phyloP scores from a whole-genome alignment of 2,888 invertebrate genomes.

The Oscheius sp. region DNA sequence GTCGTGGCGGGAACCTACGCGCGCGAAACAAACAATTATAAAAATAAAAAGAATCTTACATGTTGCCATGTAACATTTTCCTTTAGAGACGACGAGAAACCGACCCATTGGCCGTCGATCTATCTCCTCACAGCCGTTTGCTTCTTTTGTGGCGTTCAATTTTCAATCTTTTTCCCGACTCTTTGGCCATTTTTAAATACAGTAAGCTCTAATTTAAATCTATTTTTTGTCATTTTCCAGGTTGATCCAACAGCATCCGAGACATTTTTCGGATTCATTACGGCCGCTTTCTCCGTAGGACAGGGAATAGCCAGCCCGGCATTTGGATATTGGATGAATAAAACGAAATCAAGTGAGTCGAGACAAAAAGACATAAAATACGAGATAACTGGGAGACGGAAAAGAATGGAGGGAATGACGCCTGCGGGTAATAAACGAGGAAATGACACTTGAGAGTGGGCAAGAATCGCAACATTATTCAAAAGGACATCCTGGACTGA shows the following conservation, averaged over 20 bases:
- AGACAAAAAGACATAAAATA: background rate
- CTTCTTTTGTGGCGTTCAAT: slow-evolving; percentile 57
- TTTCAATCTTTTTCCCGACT: slow-evolving; percentile 58
- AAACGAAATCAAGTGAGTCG: slow-evolving; percentile 48
- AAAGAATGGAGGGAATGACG: slow-evolving; percentile 7
- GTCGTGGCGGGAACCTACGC: no score
- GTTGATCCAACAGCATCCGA: slow-evolving; percentile 55
- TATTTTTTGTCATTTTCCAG: slow-evolving; percentile 8
- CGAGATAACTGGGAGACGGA: background rate
- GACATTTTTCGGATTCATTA: slow-evolving; percentile 57
- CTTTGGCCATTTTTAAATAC: slow-evolving; percentile 57
- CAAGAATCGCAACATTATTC: background rate
- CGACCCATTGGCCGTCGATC: slow-evolving; percentile 55
- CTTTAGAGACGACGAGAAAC: slow-evolving; percentile 34
- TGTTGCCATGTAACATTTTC: no score
- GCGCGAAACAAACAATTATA: no score
- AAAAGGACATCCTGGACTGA: background rate
- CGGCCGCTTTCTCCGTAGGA: slow-evolving; percentile 56
- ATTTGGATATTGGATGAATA: slow-evolving; percentile 59
- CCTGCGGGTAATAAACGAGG: background rate
- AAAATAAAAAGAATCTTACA: no score
- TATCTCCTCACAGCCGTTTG: slow-evolving; percentile 54
- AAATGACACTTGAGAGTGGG: background rate
- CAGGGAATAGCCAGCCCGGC: slow-evolving; percentile 54
- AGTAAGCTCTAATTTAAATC: slow-evolving; percentile 2